Conservation (phyloP, 2,113 vertebrate genomes). For the Ivindomyrus marchei region DNA sequence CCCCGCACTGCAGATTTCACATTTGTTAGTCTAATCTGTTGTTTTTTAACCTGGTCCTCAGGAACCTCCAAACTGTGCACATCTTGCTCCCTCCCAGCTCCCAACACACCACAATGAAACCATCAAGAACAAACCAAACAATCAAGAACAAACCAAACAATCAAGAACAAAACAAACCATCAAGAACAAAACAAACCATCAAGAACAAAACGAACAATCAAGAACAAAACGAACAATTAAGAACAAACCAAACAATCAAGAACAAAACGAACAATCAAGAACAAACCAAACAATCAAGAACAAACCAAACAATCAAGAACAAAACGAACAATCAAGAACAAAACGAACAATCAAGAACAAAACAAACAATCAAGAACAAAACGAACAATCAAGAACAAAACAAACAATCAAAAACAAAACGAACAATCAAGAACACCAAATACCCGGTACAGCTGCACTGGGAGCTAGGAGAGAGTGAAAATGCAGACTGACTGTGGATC, state of each 20-base stretch:
- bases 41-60: background rate
- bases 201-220: background rate
- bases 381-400: background rate
- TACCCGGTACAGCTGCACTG: background rate
- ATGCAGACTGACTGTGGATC: background rate
- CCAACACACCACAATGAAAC: background rate
- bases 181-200: background rate
- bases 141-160: background rate
- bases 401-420: background rate
- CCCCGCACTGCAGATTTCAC: slow-evolving; percentile 16
- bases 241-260: background rate
- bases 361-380: no score
- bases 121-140: background rate
- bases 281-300: no score
- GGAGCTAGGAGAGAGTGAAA: background rate
- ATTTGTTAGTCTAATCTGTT: slow-evolving; percentile 23
- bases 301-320: no score
- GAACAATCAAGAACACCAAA: background rate
- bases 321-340: background rate
- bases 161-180: no score
- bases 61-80: background rate
- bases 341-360: background rate
- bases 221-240: background rate
- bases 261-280: background rate
- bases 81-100: background rate